Evolutionary conservation across 1,140 invertebrate genomes (phyloP).

Genomic region (Littorina saxatilis): DNA sequence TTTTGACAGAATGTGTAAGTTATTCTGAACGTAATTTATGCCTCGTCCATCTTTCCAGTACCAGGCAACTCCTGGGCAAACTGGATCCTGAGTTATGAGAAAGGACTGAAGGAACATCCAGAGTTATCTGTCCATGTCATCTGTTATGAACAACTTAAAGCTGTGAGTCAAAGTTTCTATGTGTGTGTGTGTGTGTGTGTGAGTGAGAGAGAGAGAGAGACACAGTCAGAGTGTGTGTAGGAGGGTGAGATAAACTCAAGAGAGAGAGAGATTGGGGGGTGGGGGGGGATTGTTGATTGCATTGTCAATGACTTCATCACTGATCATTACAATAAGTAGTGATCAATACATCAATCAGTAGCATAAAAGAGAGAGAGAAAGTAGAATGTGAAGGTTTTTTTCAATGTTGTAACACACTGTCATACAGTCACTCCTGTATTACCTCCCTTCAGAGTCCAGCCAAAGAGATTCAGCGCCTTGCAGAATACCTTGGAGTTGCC

Average conservation of each 20-base stretch:
- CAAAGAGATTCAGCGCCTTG: background rate
- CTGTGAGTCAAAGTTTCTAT: background rate
- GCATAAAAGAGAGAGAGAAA: background rate
- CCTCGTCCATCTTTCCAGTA: background rate
- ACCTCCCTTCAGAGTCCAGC: background rate
- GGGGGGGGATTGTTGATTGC: too few relatives aligned
- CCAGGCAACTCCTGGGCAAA: background rate
- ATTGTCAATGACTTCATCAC: too few relatives aligned
- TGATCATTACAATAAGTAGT: too few relatives aligned
- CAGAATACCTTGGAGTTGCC: background rate
- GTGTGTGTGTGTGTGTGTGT: too few relatives aligned
- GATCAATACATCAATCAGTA: too few relatives aligned
- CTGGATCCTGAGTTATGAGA: constrained; percentile 23
- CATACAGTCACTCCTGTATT: too few relatives aligned
- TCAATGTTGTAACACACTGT: too few relatives aligned
- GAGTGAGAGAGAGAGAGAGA: background rate
- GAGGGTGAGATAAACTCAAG: background rate
- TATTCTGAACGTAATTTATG: too few relatives aligned
- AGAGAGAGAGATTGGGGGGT: background rate
- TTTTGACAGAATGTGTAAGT: too few relatives aligned
- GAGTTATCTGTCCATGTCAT: constrained; percentile 11
- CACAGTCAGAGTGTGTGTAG: background rate
- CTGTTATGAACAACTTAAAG: constrained; percentile 13
- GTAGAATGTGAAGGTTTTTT: background rate
- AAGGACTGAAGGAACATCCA: constrained; percentile 19